Conservation (phyloP, 2,888 invertebrate genomes). For the Epistrophe eligans region DNA sequence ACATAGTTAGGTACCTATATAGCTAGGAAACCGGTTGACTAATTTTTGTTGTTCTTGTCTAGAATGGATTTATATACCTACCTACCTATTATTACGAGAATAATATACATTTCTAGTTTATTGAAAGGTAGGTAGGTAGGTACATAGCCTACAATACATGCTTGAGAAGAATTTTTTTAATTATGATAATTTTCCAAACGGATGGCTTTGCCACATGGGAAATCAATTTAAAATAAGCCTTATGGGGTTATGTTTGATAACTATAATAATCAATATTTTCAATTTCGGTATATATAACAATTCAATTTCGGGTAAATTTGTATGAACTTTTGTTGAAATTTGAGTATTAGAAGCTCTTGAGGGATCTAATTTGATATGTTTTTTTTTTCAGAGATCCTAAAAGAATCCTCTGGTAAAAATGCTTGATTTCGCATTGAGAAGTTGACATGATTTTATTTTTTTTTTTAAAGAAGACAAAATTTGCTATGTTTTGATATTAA, state of each 20-base stretch:
- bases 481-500: too few species aligned
- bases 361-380: background rate
- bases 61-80: background rate
- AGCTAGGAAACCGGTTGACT: constrained; percentile 9
- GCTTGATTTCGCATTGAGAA: too few species aligned
- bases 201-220: background rate
- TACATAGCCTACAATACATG: background rate
- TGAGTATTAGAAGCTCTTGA: background rate
- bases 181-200: background rate
- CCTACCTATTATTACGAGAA: too few species aligned
- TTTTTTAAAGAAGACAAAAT: too few species aligned
- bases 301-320: too few species aligned
- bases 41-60: background rate
- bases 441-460: too few species aligned
- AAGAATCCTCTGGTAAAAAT: too few species aligned
- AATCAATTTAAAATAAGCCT: background rate
- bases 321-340: background rate
- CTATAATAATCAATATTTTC: background rate
- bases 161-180: background rate
- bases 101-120: background rate
- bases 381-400: background rate
- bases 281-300: background rate
- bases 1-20: too few species aligned
- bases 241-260: background rate
- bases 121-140: background rate